Evolutionary conservation across 2,797 vertebrate species (phyloP).

Genomic region (Spinus pinus): DNA sequence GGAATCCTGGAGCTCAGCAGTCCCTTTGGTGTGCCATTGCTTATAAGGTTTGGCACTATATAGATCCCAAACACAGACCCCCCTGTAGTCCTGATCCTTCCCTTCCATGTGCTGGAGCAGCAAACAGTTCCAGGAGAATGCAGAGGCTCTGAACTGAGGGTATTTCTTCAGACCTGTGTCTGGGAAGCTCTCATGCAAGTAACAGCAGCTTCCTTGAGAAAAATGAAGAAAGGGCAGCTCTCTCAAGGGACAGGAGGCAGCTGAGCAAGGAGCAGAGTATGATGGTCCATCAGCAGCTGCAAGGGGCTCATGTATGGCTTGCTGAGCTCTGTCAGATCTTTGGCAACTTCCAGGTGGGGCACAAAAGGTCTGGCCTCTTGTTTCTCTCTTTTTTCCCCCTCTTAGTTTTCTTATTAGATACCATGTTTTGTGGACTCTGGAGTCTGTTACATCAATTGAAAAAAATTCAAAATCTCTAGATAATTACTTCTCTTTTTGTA

Average conservation of each 20-base stretch:
- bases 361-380: neutral
- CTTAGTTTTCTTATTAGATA: neutral
- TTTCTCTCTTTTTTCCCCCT: neutral
- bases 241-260: neutral
- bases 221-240: neutral
- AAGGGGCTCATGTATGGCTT: rapidly evolving
- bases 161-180: neutral
- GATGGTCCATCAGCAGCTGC: neutral
- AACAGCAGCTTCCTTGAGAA: neutral
- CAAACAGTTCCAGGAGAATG: neutral
- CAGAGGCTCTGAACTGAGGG: neutral
- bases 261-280: neutral
- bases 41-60: neutral
- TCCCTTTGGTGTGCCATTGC: neutral
- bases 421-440: neutral
- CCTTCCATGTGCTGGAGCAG: neutral
- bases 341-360: neutral
- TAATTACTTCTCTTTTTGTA: neutral
- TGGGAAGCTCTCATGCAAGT: neutral
- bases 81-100: neutral
- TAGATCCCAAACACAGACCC: neutral
- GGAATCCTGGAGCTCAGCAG: neutral
- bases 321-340: neutral
- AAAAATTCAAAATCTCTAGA: neutral
- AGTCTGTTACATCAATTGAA: neutral